A percentile compares a stretch with the other conserved stretches of the same genome.
Evolutionary conservation across 2,113 vertebrate species (phyloP).

Genomic region (Eretmochelys imbricata): DNA sequence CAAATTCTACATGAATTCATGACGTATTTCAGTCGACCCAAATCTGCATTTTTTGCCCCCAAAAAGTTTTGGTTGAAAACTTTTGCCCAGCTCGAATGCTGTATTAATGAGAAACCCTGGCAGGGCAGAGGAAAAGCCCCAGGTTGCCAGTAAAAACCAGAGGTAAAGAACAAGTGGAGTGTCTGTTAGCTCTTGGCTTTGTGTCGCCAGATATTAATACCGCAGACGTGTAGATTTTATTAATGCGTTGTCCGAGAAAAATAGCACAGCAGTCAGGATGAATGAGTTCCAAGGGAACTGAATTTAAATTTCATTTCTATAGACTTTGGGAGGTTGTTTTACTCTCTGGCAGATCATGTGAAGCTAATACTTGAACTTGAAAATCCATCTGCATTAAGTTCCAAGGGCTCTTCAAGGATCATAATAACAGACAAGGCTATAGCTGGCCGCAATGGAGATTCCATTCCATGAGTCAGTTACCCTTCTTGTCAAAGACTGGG

Average conservation of each 20-base stretch:
- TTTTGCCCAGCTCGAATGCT: neutral
- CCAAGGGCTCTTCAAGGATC: neutral
- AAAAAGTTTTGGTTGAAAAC: neutral
- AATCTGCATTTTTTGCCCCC: neutral
- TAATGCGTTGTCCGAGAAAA: neutral
- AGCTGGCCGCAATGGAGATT: neutral
- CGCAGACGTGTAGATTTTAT: neutral
- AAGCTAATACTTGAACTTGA: neutral
- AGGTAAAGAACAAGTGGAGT: neutral
- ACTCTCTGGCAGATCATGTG: neutral
- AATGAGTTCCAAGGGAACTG: neutral
- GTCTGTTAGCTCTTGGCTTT: neutral
- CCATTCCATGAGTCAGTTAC: neutral
- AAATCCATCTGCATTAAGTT: neutral
- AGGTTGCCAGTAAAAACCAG: neutral
- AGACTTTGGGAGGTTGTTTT: neutral
- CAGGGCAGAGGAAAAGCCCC: neutral
- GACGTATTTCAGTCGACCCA: neutral
- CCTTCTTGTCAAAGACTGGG: neutral
- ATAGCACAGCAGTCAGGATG: neutral
- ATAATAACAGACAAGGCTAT: neutral
- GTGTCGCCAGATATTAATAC: neutral
- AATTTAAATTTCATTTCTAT: neutral
- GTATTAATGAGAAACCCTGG: neutral
- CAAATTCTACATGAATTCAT: accelerated